These are phyloP conservation scores for Mastigias papua DNA, from an alignment of 30 jellyfish, hydroid and myxozoan species.

Conservation along the genomic window DNA sequence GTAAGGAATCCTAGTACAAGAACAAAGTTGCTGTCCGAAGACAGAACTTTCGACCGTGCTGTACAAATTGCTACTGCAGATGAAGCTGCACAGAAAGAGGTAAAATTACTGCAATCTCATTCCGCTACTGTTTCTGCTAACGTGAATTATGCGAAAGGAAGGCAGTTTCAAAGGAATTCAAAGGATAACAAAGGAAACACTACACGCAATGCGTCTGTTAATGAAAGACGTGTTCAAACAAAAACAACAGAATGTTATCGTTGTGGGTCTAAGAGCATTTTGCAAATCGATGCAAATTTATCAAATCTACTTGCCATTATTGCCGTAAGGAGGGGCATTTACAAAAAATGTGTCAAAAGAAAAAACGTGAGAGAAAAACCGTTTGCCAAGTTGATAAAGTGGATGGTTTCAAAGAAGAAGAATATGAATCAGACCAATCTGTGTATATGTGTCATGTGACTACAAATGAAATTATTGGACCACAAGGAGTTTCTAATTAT, in stretches of 20 bases:
- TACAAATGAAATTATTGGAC: too few species aligned
- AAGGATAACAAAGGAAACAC: constrained; percentile 15
- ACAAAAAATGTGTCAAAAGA: too few species aligned
- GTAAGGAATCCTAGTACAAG: constrained; percentile 42
- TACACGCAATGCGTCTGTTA: constrained; percentile 30
- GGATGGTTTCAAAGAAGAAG: too few species aligned
- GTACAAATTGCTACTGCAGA: constrained; percentile 48
- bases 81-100: constrained; percentile 47
- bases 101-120: constrained; percentile 22
- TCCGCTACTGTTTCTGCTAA: constrained; percentile 30
- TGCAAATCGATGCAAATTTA: constrained; percentile 53
- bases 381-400: too few species aligned
- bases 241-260: constrained; percentile 43
- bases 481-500: too few species aligned
- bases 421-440: too few species aligned
- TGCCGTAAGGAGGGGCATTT: too few species aligned
- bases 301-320: constrained; percentile 32
- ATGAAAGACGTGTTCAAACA: constrained; percentile 33
- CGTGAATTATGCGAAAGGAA: constrained; percentile 43
- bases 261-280: constrained; percentile 54
- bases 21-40: constrained; percentile 61
- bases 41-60: constrained; percentile 54
- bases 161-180: constrained; percentile 42
- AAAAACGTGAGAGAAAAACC: too few species aligned
- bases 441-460: too few species aligned